Evolutionary conservation across 2,888 invertebrate species (phyloP), one percentile per base, ranked within the genome.

Genomic region (Lasioglossum calceatum): DNA sequence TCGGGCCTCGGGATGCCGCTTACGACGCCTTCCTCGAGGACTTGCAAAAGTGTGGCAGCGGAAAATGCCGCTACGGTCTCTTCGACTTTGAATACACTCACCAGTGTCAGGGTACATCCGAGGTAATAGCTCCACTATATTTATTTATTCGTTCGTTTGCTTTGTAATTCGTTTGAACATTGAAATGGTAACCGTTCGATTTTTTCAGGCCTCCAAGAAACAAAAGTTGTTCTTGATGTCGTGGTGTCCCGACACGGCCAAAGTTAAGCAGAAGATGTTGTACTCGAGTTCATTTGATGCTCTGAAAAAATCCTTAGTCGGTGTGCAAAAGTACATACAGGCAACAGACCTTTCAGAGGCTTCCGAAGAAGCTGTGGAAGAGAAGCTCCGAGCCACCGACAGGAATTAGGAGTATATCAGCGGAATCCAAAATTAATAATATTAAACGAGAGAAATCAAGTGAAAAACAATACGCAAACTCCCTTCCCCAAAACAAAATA

Each of bases 11-110:
- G 92, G 98, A 98, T 95, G 98, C 98, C 81, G 98, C 98, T 94
- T 99, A 99, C 96, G 98, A 99, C 93, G 97, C 98, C 95, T 99
- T 99, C 96, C 97, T 99, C 92, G 97, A 98, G 94, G 98, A 99
- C 95, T 96, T 99, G 95, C 98, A 99, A 96, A 96, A 97, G 95
- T 98, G 98, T 84, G 99, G 99, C 92, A 97, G 97, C 89, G 98
- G 98, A 79, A 99, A 99, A 96, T 99, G 99, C 96, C 98, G 99
- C 96, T 99, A 99, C 96, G 99, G 99, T 89, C 97, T 99, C 79
- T 99, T 98, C 96, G 99, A 99, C 96, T 99, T 99, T 95, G 99
- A 99, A 96, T 99, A 99, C 96, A 98, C 98, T 96, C 98, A 99
- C 96, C 98, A 98, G 96, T 98, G 98, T 95, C 99, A 99, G 96